phyloP scores from a whole-genome alignment of 2,113 vertebrate species.

The Cisticola juncidis region DNA sequence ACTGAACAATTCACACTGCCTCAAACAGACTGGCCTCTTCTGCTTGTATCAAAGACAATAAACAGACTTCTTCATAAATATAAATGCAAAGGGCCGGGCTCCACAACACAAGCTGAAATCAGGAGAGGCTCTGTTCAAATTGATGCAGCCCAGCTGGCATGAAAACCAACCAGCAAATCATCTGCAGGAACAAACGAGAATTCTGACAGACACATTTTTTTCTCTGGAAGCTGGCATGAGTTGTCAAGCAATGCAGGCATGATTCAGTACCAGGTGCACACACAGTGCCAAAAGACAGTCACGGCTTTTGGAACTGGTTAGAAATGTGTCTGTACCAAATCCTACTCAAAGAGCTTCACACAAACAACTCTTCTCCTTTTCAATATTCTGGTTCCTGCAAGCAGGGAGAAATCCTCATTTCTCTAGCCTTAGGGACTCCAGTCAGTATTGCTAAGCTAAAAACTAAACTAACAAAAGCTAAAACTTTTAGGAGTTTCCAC shows the following conservation, averaged over 20 bases:
- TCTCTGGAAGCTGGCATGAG: background rate
- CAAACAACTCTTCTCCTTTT: background rate
- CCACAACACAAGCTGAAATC: background rate
- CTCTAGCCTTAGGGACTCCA: background rate
- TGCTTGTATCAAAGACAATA: slow-evolving; percentile 5
- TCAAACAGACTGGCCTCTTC: background rate
- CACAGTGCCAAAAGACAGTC: background rate
- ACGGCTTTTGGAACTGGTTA: background rate
- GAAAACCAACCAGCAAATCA: background rate
- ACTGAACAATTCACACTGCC: background rate
- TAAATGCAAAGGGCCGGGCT: background rate
- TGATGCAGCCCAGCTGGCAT: background rate
- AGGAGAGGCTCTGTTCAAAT: background rate
- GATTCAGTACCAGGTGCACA: background rate
- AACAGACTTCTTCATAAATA: slow-evolving; percentile 21
- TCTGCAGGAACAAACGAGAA: background rate
- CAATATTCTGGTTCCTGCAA: background rate
- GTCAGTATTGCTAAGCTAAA: background rate
- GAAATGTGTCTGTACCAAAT: background rate
- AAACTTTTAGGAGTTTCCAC: background rate
- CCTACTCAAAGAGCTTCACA: background rate
- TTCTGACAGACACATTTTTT: background rate
- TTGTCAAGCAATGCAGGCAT: background rate
- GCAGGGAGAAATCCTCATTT: background rate
- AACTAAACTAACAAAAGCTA: background rate